A percentile compares a stretch with the other conserved stretches of the same genome.
Evolutionary conservation across 2,113 vertebrate genomes (phyloP).

Genomic region (Chauna torquata): DNA sequence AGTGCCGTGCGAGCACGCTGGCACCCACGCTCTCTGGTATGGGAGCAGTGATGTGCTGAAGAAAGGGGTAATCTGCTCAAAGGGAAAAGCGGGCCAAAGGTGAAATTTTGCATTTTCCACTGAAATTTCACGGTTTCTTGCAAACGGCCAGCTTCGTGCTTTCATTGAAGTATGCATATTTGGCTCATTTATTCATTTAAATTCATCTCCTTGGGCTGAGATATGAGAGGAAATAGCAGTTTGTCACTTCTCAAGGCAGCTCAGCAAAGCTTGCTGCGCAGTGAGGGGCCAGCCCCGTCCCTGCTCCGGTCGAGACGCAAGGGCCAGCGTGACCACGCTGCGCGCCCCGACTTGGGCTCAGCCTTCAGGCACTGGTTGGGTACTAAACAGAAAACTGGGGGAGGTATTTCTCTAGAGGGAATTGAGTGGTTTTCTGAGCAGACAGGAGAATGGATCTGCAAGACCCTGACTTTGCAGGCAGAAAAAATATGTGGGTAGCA

Average conservation of each 20-base stretch:
- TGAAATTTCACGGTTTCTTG: background rate
- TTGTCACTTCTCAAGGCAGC: background rate
- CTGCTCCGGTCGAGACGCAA: fast-evolving
- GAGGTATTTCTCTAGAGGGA: background rate
- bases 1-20: background rate
- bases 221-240: fast-evolving
- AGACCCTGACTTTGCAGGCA: background rate
- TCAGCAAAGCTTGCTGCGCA: fast-evolving
- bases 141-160: background rate
- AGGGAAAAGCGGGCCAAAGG: background rate
- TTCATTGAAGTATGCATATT: background rate
- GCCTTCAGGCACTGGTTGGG: background rate
- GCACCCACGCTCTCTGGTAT: background rate
- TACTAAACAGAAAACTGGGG: fast-evolving
- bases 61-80: background rate
- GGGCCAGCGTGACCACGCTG: fast-evolving
- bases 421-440: fast-evolving
- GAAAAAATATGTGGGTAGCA: background rate
- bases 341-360: background rate
- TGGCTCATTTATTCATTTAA: background rate
- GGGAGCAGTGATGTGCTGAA: fast-evolving
- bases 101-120: background rate
- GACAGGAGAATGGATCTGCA: background rate
- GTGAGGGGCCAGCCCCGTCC: fast-evolving
- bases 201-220: background rate